These are phyloP conservation scores for Electrona antarctica DNA, from an alignment of 2,113 vertebrate species.

Conservation along the genomic window DNA sequence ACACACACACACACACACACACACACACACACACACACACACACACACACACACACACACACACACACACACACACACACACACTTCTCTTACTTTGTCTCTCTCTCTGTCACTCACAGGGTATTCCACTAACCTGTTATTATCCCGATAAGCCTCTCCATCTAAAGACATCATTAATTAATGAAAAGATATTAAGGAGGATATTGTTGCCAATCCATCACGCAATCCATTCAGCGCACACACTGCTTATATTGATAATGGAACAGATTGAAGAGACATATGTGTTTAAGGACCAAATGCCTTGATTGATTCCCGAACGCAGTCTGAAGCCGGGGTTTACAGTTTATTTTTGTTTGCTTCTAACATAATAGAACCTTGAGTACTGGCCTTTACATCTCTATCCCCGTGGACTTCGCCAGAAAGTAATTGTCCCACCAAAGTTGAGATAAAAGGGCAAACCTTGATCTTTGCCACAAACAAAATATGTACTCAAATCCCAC, in stretches of 20 bases:
- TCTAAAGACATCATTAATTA: constrained; percentile 22
- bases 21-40: background rate
- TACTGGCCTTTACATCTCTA: background rate
- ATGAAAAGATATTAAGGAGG: background rate
- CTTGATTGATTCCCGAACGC: background rate
- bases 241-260: background rate
- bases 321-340: background rate
- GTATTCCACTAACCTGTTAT: background rate
- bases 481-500: background rate
- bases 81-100: background rate
- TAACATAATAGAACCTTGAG: background rate
- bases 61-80: too few relatives aligned
- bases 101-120: background rate
- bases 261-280: background rate
- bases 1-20: background rate
- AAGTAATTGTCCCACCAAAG: background rate
- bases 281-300: background rate
- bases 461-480: constrained; percentile 1
- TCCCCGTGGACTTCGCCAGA: background rate
- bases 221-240: too few relatives aligned
- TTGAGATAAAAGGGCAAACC: background rate
- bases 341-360: background rate
- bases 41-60: background rate
- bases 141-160: background rate
- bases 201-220: too few relatives aligned